phyloP scores from a whole-genome alignment of 1,140 invertebrate species.

The Solenopsis fugax region DNA sequence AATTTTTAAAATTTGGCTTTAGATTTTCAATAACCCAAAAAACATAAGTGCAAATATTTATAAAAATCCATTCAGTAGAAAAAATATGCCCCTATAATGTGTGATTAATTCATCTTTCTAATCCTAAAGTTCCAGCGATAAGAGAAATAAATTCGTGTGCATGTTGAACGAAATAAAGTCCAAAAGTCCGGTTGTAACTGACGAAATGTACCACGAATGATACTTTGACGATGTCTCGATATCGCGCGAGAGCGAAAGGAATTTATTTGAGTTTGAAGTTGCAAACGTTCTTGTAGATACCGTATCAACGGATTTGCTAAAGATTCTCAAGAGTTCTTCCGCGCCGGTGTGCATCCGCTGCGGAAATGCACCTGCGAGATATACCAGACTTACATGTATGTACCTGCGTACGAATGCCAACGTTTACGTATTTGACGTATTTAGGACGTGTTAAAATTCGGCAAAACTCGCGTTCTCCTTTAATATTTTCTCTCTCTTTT shows the following conservation, averaged over 20 bases:
- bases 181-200: background rate
- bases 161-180: background rate
- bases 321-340: constrained; percentile 46
- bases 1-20: no score
- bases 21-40: no score
- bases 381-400: constrained; percentile 10
- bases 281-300: constrained; percentile 35
- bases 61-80: no score
- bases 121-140: background rate
- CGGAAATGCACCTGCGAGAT: constrained; percentile 50
- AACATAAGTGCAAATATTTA: no score
- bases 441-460: constrained; percentile 43
- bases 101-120: constrained; percentile 14
- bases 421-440: constrained; percentile 57
- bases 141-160: background rate
- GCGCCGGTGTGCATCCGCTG: constrained; percentile 37
- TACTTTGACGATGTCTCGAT: constrained; percentile 30
- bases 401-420: constrained; percentile 11
- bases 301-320: constrained; percentile 54
- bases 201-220: constrained; percentile 1
- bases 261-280: constrained; percentile 35
- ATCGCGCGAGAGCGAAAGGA: constrained; percentile 9
- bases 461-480: background rate
- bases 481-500: background rate
- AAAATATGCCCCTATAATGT: no score